A percentile compares a stretch with the other conserved stretches of the same genome.
Evolutionary conservation across 1,140 invertebrate genomes (phyloP).

Genomic region (Cyphomyrmex costatus): DNA sequence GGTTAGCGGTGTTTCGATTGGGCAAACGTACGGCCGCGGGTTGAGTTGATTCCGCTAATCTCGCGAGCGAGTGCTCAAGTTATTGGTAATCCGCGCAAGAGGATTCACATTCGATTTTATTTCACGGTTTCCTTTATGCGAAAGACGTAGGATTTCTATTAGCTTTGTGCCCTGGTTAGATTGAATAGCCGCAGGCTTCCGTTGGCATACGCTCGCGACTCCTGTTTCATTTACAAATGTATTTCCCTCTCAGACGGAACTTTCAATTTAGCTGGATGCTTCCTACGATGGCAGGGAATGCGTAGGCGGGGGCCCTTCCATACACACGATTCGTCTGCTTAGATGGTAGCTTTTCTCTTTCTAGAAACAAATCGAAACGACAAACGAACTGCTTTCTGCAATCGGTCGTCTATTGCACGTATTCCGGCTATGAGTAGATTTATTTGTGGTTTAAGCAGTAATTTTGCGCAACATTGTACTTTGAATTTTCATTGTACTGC

Average conservation of each 20-base stretch:
- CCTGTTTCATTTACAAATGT: constrained; percentile 86
- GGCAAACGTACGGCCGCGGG: constrained; percentile 28
- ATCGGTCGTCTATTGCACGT: background rate
- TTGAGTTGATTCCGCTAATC: constrained; percentile 68
- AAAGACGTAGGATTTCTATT: constrained; percentile 80
- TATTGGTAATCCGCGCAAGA: constrained; percentile 78
- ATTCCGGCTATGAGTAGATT: constrained; percentile 1
- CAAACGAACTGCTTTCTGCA: constrained; percentile 55
- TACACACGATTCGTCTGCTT: constrained; percentile 68
- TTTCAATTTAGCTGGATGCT: constrained; percentile 85
- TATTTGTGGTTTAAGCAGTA: constrained; percentile 11
- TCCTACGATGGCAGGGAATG: constrained; percentile 70
- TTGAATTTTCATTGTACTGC: background rate
- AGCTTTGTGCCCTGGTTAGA: constrained; percentile 79
- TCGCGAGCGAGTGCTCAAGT: constrained; percentile 68
- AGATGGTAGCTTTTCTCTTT: constrained; percentile 48
- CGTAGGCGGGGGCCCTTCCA: constrained; percentile 61
- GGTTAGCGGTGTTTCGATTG: constrained; percentile 28
- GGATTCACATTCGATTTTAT: constrained; percentile 81
- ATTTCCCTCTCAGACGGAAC: constrained; percentile 84
- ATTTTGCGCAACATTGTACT: background rate
- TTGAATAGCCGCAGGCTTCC: constrained; percentile 78
- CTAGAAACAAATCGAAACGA: constrained; percentile 72
- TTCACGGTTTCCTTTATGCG: constrained; percentile 80
- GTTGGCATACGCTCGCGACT: constrained; percentile 79